These are phyloP conservation scores for Sylvia atricapilla DNA, from an alignment of 2,113 vertebrate species.

Conservation along the genomic window DNA sequence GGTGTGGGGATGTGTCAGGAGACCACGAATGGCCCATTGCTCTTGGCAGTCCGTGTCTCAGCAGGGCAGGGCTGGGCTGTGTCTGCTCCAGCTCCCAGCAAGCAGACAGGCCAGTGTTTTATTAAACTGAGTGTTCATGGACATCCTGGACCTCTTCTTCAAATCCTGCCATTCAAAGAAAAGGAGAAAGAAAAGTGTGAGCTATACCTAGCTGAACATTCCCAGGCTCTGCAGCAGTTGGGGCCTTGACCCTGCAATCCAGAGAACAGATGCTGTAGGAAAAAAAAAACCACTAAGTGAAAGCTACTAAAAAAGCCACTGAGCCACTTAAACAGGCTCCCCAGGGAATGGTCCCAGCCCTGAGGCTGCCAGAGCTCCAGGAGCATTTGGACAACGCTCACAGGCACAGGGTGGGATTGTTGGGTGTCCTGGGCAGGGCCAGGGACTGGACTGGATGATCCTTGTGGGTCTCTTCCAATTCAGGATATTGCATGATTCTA, in stretches of 20 bases:
- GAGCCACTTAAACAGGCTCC: background rate
- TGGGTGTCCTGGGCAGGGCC: background rate
- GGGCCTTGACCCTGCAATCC: background rate
- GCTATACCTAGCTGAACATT: background rate
- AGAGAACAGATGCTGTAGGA: background rate
- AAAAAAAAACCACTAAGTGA: background rate
- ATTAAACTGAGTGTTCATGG: conserved; percentile 83
- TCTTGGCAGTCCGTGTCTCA: background rate
- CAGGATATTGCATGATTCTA: background rate
- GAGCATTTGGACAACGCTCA: rapidly evolving
- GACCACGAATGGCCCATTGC: background rate
- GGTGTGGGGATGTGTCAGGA: background rate
- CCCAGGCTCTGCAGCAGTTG: background rate
- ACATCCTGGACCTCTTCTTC: conserved; percentile 85
- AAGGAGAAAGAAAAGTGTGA: background rate
- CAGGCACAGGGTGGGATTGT: background rate
- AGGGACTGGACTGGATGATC: background rate
- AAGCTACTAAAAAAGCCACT: background rate
- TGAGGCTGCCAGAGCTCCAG: background rate
- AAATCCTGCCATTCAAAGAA: conserved; percentile 77
- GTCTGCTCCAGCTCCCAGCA: conserved; percentile 74
- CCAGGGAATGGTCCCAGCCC: background rate
- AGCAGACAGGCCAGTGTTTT: background rate
- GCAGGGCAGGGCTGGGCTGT: background rate
- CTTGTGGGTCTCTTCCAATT: background rate